phyloP scores from a whole-genome alignment of 64 coral and sea anemone species.

The Montipora efflorescens region DNA sequence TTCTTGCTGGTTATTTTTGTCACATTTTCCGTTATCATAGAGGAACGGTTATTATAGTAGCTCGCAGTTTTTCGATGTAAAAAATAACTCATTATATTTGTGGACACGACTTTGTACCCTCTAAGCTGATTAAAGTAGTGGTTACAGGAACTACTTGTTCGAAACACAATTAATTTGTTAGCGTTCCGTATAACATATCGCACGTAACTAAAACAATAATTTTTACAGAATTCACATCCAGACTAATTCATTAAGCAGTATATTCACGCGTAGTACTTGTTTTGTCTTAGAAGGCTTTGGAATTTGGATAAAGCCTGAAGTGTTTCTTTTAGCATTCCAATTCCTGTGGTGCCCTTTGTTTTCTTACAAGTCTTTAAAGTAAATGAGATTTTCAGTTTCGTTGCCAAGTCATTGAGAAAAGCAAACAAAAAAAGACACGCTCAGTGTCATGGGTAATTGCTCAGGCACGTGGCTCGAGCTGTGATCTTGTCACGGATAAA shows the following conservation, averaged over 20 bases:
- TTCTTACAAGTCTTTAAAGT: neutral
- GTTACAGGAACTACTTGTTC: neutral
- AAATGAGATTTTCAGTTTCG: neutral
- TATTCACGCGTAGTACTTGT: neutral
- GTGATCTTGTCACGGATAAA: neutral
- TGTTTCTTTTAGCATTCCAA: neutral
- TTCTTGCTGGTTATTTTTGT: neutral
- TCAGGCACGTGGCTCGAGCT: slow-evolving; percentile 6
- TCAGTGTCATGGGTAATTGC: neutral
- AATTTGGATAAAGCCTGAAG: neutral
- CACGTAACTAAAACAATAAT: neutral
- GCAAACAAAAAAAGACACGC: neutral
- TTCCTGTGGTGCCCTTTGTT: neutral
- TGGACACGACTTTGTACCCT: neutral
- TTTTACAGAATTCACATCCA: neutral
- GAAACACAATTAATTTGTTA: neutral
- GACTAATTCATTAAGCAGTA: neutral
- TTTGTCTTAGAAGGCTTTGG: neutral
- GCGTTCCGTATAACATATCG: neutral
- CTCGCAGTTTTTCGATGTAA: neutral
- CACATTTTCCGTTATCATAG: neutral
- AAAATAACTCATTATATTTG: neutral
- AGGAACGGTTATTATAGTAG: neutral
- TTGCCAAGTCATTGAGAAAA: neutral
- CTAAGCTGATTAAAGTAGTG: neutral